Evolutionary conservation across 2,888 invertebrate genomes (phyloP), one percentile per base, ranked within the genome.

Genomic region (Ypsolopha scabrella): DNA sequence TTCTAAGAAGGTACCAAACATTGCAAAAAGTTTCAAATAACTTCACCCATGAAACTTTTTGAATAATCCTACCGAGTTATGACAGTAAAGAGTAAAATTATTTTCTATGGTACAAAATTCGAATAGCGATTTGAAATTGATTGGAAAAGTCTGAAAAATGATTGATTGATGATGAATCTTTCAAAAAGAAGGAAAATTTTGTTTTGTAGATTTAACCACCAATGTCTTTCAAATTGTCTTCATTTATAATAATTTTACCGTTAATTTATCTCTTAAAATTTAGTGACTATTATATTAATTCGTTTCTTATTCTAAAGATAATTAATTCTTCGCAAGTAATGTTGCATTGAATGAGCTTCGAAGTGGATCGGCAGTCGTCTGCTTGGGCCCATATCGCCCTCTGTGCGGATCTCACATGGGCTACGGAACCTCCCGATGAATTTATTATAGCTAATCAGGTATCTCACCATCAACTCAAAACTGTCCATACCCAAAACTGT

Each of bases 281-380:
- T 83, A 78, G 80, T 79, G 74, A 73, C 64, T 75, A 75, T 75
- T 77, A 69, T 79, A 76, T 75, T 80, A 75, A 68, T 76, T 75
- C 64, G 63, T 77, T 75, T 76, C 67, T 73, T 75, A 76, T 65
- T 70, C 62, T 79, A 75, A 75, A 75, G 68, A 72, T 73, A 75
- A 74, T 75, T 82, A 76, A 72, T 76, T 76, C 67, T 76, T 72
- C 74, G 78, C 62, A 69, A 75, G 78, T 71, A 66, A 82, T 85
- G 85, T 75, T 76, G 77, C 85, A 82, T 86, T 86, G 86, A 86
- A 86, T 86, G 85, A 86, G 68, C 83, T 81, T 81, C 83, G 82
- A 82, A 64, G 81, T 79, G 80, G 85, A 83, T 77, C 79, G 79
- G 60, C 72, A 75, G 62, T 73, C 76, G 67, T 78, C 82, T 72